These are phyloP conservation scores for Polypterus senegalus DNA, from an alignment of 2,113 vertebrate genomes.

Conservation along the genomic window DNA sequence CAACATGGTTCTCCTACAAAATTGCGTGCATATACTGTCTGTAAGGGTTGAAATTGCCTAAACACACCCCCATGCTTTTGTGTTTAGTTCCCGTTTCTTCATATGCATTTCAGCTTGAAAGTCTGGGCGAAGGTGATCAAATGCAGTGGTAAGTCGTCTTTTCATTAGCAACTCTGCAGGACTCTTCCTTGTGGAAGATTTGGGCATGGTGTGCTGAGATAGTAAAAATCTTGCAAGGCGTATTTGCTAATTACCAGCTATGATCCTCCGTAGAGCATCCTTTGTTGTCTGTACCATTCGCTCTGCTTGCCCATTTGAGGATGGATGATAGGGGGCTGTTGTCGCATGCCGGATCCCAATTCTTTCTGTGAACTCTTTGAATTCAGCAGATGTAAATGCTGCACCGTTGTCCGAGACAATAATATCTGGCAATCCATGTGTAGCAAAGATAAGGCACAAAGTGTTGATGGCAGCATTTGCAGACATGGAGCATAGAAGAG, in stretches of 20 bases:
- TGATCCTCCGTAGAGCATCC: neutral
- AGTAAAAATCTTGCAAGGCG: neutral
- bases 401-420: conserved; percentile 1
- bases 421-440: neutral
- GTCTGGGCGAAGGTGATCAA: neutral
- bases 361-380: neutral
- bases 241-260: neutral
- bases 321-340: neutral
- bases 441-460: neutral
- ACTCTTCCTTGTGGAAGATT: neutral
- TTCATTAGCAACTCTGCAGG: neutral
- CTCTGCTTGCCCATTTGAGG: conserved; percentile 2
- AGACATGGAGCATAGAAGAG: neutral
- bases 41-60: neutral
- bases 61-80: neutral
- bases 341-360: neutral
- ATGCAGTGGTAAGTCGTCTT: neutral
- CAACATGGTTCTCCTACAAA: neutral
- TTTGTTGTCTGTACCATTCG: neutral
- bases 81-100: neutral
- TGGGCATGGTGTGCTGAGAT: neutral
- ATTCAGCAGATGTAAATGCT: neutral
- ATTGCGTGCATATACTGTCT: neutral
- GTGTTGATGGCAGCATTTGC: neutral
- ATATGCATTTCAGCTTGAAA: neutral